These are phyloP conservation scores for Brachystomella parvula DNA, from an alignment of 1,140 invertebrate species.

Conservation along the genomic window DNA sequence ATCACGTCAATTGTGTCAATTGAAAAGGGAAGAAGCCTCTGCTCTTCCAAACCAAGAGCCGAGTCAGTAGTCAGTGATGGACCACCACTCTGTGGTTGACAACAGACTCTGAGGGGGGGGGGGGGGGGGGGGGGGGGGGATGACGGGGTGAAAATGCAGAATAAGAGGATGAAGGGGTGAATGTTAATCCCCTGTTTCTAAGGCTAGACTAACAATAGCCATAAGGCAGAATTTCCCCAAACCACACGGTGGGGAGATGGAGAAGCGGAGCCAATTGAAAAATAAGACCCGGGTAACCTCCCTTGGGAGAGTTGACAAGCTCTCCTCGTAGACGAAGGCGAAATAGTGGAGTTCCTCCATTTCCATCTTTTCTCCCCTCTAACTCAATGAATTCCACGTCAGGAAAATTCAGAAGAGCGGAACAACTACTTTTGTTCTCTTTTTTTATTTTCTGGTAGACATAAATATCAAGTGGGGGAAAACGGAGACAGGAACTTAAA, in stretches of 20 bases:
- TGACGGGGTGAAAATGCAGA: background rate
- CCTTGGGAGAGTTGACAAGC: slow-evolving; percentile 8
- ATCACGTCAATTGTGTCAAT: background rate
- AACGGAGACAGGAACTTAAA: background rate
- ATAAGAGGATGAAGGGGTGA: slow-evolving; percentile 19
- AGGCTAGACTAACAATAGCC: slow-evolving; percentile 19
- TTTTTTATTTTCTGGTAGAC: slow-evolving; percentile 6
- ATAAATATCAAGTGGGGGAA: background rate
- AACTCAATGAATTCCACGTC: slow-evolving; percentile 13
- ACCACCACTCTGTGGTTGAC: slow-evolving; percentile 11
- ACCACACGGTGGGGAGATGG: background rate
- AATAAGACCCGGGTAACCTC: slow-evolving; percentile 5
- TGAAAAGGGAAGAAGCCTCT: background rate
- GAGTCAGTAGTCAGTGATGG: background rate
- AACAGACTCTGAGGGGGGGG: background rate
- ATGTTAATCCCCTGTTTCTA: slow-evolving; percentile 19
- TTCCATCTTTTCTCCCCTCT: background rate
- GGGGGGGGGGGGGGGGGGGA: background rate
- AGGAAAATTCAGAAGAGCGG: slow-evolving; percentile 22
- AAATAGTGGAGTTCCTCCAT: background rate
- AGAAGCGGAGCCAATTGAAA: slow-evolving; percentile 9
- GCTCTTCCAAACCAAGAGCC: background rate
- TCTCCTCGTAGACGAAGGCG: background rate
- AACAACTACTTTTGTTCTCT: slow-evolving; percentile 12
- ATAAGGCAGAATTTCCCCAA: slow-evolving; percentile 18